Base-by-base conservation (phyloP, 1,140 invertebrate genomes). In the Zaprionus davidi region DNA sequence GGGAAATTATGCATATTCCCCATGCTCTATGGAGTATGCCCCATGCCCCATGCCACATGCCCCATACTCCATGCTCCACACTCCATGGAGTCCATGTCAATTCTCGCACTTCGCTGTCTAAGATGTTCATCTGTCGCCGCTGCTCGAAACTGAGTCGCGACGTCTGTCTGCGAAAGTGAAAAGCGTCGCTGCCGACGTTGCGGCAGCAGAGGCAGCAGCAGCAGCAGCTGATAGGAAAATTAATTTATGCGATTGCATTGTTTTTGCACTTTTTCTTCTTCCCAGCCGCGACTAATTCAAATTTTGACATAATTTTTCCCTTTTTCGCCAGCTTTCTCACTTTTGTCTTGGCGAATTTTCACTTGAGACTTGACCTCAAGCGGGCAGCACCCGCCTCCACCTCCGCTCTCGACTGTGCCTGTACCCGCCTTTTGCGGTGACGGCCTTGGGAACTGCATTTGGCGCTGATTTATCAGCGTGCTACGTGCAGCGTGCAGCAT, bases 231-330 rank as follows among this genome's bases (percentile, higher is more conserved):
- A 82, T 82, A 86, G 67, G 17, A 73, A 79, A 82, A 78, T 83
- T 86, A 71, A 86, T 86, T 87, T 88, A 79, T 85, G 77, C 77
- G 15, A 53, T 58, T 38, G 70, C 81, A 88, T 88, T 90, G 85
- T 88, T 63, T 88, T 13, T 46, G 36, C 41, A 60, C 57, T 63
- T 79, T 55, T 71, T 71, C 64, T 55, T 66, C 41, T 77, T 81
- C 75, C 58, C 84, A 90, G 66, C 41, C 36, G 41, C 71, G 64
- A 71, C 69, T 79, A 78, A 81, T 90, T 88, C 76, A 90, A 79
- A 90, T 90, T 90, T 90, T 90, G 85, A 90, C 85, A 90, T 90
- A 90, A 90, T 85, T 90, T 90, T 71, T 79, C 51, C 31, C 58
- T 71, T 69, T 57, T 51, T 59, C 41, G 62, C 65, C 53, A 79